Base-by-base conservation (phyloP, 2,113 vertebrate genomes). In the Microcebus griseorufus region DNA sequence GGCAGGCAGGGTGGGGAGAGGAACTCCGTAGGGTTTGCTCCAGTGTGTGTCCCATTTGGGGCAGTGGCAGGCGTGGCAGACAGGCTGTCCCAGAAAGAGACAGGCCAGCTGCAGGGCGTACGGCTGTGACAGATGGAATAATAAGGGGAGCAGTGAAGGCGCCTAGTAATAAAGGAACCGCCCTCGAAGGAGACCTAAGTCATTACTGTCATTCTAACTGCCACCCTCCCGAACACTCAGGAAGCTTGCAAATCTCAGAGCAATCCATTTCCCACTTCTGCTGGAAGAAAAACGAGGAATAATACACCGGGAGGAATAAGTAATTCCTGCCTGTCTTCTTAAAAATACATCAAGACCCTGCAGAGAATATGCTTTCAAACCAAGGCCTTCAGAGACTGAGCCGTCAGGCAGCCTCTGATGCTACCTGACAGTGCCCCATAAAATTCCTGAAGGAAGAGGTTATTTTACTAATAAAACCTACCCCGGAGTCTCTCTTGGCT, bases 261-360 rank as follows among this genome's bases (percentile, higher is more conserved):
- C 97, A 95, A 98, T 96, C 64, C 93, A 84, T 93, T 95, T 93
- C 73, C 58, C 34, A 87, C 93, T 96, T 97, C 94, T 95, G 73
- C 86, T 95, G 69, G 91, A 96, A 93, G 93, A 98, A 96, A 97
- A 96, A 97, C 83, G 94, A 96, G 88, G 96, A 95, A 51, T 90
- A 85, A 93, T 88, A 93, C 62, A 94, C 80, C 86, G 65, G 90
- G 93, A 97, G 88, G 91, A 97, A 97, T 97, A 97, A 94, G 88
- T 97, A 97, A 97, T 96, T 96, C 94, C 92, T 64, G 53, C 88
- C 91, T 96, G 95, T 96, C 94, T 97, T 96, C 95, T 94, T 94
- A 97, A 98, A 97, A 97, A 97, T 97, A 98, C 93, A 98, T 96
- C 96, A 96, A 87, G 93, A 87, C 18, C 82, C 83, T 80, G 45